Percentiles rank a stretch among this genome's conserved stretches.
Conservation (phyloP, 2,888 invertebrate species). For the Tolmerus cingulatus region DNA sequence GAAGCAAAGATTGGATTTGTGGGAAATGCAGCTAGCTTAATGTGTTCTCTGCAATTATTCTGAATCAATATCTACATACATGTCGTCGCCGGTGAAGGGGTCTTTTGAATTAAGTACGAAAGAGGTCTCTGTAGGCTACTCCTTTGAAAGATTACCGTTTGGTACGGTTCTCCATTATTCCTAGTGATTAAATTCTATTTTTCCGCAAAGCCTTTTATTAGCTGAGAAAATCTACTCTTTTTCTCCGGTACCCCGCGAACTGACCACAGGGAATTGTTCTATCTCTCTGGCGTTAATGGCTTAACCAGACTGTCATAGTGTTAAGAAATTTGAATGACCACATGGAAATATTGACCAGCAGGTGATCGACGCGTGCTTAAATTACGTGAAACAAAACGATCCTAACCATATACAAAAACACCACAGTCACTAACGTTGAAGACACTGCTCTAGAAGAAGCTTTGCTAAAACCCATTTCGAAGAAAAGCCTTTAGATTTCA, state of each 20-base stretch:
- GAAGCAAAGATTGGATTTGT: neutral
- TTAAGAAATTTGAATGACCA: neutral
- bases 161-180: constrained; percentile 33
- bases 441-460: neutral
- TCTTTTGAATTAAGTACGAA: neutral
- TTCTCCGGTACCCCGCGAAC: neutral
- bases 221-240: neutral
- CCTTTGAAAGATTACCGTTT: constrained; percentile 18
- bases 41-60: constrained; percentile 4
- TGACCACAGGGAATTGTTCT: neutral
- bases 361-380: neutral
- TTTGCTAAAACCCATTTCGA: neutral
- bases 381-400: neutral
- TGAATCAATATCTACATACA: constrained; percentile 25
- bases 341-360: neutral
- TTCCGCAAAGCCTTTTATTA: constrained; percentile 8
- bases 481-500: neutral
- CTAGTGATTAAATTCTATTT: constrained; percentile 28
- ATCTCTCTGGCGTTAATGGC: neutral
- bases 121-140: constrained; percentile 11
- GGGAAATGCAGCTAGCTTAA: constrained; percentile 26
- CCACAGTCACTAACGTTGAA: neutral
- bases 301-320: constrained; percentile 7
- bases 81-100: constrained; percentile 9
- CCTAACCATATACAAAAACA: neutral